phyloP scores from a whole-genome alignment of 2,113 vertebrate genomes.

The Podarcis muralis region DNA sequence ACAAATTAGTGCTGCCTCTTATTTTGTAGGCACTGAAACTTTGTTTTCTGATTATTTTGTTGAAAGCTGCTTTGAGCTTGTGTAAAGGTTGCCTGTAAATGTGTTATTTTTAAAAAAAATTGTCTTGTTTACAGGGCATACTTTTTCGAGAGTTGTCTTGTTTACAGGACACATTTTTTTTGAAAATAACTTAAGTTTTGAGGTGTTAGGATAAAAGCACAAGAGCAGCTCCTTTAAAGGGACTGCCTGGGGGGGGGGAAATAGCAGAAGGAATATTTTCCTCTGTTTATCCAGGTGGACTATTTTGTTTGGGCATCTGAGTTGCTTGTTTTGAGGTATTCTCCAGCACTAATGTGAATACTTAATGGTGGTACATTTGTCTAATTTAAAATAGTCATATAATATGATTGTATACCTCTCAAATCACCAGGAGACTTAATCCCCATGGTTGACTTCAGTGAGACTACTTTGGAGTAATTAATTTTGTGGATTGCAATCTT shows the following conservation, averaged over 20 bases:
- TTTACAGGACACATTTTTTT: not conserved
- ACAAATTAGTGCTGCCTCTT: not conserved
- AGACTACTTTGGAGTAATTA: not conserved
- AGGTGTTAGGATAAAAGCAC: not conserved
- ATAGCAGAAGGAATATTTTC: not conserved
- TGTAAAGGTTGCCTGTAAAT: not conserved
- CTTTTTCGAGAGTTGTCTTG: not conserved
- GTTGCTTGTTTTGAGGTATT: not conserved
- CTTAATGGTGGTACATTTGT: not conserved
- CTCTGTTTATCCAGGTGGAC: not conserved
- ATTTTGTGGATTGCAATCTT: not conserved
- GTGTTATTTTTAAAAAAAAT: not conserved
- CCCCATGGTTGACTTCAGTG: not conserved
- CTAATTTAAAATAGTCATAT: not conserved
- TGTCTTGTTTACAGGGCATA: not conserved
- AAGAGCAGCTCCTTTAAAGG: not conserved
- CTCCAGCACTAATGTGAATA: not conserved
- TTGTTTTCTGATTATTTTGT: too few species aligned
- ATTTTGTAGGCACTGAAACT: not conserved
- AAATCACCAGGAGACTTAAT: not conserved
- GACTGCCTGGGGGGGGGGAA: not conserved
- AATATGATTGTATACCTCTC: not conserved
- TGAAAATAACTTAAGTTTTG: not conserved
- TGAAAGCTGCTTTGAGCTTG: not conserved
- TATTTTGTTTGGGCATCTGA: not conserved